Evolutionary conservation across 2,888 invertebrate species (phyloP).

Genomic region (Mythimna vitellina): DNA sequence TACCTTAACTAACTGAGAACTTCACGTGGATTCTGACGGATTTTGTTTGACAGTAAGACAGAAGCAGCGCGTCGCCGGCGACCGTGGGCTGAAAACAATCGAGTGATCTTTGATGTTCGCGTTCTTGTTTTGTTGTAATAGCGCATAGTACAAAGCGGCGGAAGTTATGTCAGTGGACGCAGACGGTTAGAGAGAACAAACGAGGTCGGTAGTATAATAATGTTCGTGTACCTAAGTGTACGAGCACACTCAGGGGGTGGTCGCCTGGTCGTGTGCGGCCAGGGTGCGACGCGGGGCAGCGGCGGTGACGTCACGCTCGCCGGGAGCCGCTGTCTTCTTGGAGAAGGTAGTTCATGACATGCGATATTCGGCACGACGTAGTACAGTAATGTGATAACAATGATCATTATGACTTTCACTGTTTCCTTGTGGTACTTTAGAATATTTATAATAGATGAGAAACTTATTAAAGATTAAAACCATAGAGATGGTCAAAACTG

Average conservation of each 20-base stretch:
- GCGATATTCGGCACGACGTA: not conserved
- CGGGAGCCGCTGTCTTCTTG: too few species aligned
- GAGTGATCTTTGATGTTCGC: slow-evolving; percentile 21
- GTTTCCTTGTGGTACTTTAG: not conserved
- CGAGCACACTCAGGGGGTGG: not conserved
- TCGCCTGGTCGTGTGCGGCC: not conserved
- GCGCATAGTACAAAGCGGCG: slow-evolving; percentile 12
- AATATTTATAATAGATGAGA: not conserved
- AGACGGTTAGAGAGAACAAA: slow-evolving; percentile 21
- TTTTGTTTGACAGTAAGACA: slow-evolving; percentile 15
- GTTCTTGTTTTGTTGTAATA: slow-evolving; percentile 16
- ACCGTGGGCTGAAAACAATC: slow-evolving; percentile 4
- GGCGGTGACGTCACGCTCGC: slow-evolving; percentile 28
- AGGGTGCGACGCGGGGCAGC: slow-evolving; percentile 1
- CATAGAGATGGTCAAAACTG: not conserved
- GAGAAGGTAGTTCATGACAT: not conserved
- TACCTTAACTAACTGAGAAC: too few species aligned
- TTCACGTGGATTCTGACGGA: not conserved
- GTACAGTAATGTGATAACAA: not conserved
- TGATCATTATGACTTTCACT: not conserved
- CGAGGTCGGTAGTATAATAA: slow-evolving; percentile 44
- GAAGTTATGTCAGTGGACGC: slow-evolving; percentile 15
- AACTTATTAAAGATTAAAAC: not conserved
- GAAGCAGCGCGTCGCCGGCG: not conserved
- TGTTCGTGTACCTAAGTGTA: not conserved